phyloP scores from a whole-genome alignment of 2,888 invertebrate species.

The Stenolophus ochropezus region DNA sequence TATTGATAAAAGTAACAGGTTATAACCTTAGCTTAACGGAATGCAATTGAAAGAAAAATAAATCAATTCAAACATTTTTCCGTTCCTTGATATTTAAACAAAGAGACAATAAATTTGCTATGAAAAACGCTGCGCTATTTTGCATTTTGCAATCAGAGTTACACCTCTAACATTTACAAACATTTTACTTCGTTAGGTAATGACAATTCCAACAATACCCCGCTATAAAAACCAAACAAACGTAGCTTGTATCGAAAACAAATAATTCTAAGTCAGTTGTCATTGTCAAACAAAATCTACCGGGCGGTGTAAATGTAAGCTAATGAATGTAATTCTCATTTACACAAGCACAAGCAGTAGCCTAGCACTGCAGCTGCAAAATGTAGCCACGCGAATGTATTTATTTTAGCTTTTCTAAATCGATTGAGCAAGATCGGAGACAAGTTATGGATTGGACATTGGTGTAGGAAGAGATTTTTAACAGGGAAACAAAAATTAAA shows the following conservation, averaged over 20 bases:
- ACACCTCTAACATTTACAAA: not conserved
- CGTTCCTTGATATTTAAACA: not conserved
- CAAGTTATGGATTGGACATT: not conserved
- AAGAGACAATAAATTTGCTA: not conserved
- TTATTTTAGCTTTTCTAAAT: constrained; percentile 34
- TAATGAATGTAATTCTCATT: constrained; percentile 37
- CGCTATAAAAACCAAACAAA: not conserved
- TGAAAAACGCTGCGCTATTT: not conserved
- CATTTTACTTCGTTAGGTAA: not conserved
- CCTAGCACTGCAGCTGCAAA: not conserved
- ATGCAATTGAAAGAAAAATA: not conserved
- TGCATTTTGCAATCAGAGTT: not conserved
- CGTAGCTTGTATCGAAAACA: constrained; percentile 26
- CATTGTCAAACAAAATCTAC: constrained; percentile 41
- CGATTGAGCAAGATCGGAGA: constrained; percentile 5
- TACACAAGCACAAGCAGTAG: constrained; percentile 13
- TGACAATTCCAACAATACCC: not conserved
- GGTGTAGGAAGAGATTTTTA: constrained; percentile 22
- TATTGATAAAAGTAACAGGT: no score
- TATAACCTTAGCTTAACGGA: no score
- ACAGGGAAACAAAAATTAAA: not conserved
- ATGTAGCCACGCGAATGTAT: constrained; percentile 12
- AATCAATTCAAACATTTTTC: not conserved
- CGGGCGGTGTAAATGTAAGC: constrained; percentile 35
- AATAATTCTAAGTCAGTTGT: constrained; percentile 10